Evolutionary conservation across 2,113 vertebrate species (phyloP), one percentile per base, ranked within the genome.

Genomic region (Dolichotis patagonum): DNA sequence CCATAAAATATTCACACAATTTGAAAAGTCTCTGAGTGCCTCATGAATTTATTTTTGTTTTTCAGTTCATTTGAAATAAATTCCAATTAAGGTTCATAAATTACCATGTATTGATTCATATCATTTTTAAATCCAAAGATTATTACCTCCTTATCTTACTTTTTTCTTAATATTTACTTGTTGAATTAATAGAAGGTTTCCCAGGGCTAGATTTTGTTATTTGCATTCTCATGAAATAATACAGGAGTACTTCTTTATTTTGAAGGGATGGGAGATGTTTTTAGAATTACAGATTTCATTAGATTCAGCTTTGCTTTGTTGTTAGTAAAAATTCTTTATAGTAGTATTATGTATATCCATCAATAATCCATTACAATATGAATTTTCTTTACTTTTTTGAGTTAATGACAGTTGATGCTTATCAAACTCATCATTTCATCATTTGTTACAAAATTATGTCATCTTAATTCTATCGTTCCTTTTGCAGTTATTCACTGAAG

Each of bases 11-110:
- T 54, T 81, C 14, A 38, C 19, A 87, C n/a, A 65, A 9, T 93
- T 43, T 69, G 38, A 90, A 90, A 91, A 58, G 17, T 49, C 24
- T 22, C 35, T 14, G n/a, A 49, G 22, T 71, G 22, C 28, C 46
- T 90, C 63, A 26, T 43, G 22, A 88, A 35, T 87, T 95, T 96
- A 62, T 49, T 94, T 83, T 65, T 43, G 63, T 85, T 75, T 62
- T 16, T 85, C 7, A 63, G 24, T 69, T 91, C 67, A 1, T 41
- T 91, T 85, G 30, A 62, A 4, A 86, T 43, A 78, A 35, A 8
- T 73, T 92, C 32, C 12, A 52, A 43, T 22, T 69, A 58, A 93
- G 32, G 28, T 43, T 17, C 16, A 58, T 46, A 43, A 2, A 43
- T 63, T 84, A 1, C 28, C 28, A 38, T 20, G 85, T 82, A 52